Base-by-base conservation (phyloP, 2,797 vertebrate genomes). In the Sciurus vulgaris region DNA sequence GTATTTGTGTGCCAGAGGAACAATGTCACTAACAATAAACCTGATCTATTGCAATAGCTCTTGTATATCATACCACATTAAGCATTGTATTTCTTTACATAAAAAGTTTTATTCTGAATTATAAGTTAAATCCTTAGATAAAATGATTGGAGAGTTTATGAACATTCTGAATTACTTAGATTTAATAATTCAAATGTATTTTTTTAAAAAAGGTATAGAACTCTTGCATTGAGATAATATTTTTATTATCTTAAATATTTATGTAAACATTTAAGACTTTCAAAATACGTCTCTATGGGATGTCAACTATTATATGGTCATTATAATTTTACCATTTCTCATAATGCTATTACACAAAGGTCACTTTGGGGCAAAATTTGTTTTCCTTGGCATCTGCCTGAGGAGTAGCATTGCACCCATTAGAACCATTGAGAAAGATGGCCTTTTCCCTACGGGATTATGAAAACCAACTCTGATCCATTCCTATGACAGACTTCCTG, bases 161-260 rank as follows among this genome's bases (percentile, higher is more conserved):
- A 73, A 59, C 86, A 90, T 92, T 76, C 20, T 67, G 70, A 85
- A 82, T 94, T 94, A 35, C 28, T 81, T 84, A 89, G 33, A 89
- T 65, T 94, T 33, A 83, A 24, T 70, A 30, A 79, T 74, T 94
- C 47, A 69, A 93, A 24, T 89, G 24, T 67, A 89, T 78, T 93
- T 90, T 82, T 77, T 13, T 33, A 9, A 87, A 26, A 15, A 63
- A 33, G 9, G 1, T 86, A 13, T 93, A 20, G 6, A 94, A 61
- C 38, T 73, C 28, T 93, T 83, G 28, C 44, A 51, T 15, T 47
- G 24, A 91, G 30, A 67, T 70, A 61, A 11, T 54, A 93, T 76
- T 90, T 87, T 89, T 81, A 54, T 77, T 70, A 70, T 70, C 47
- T 83, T 93, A 61, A 61, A n/a, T 47, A 54, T 73, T 86, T 78